Evolutionary conservation across 2,888 invertebrate species (phyloP).

Genomic region (Rotaria socialis): DNA sequence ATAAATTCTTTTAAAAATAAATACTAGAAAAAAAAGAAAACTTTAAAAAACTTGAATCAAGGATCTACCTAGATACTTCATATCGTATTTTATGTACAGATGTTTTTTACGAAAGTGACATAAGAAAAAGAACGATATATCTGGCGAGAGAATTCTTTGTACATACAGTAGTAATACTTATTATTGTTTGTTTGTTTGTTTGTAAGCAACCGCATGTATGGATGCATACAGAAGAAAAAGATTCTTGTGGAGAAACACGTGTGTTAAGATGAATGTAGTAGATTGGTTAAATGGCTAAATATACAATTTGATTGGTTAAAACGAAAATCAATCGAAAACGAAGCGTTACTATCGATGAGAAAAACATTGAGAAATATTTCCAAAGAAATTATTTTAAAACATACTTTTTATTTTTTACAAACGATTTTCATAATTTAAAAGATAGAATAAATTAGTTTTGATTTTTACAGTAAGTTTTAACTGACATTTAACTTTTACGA

Average conservation of each 20-base stretch:
- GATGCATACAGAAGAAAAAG: not conserved
- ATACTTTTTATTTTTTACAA: not conserved
- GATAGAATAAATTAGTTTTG: not conserved
- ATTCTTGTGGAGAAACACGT: not conserved
- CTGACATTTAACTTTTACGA: not conserved
- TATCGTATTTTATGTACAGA: too few species aligned
- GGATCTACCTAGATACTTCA: not conserved
- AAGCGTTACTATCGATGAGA: not conserved
- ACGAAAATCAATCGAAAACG: not conserved
- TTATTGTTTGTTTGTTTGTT: not conserved
- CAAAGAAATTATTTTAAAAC: not conserved
- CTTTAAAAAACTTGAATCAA: not conserved
- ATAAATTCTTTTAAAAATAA: too few species aligned
- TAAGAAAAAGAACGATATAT: not conserved
- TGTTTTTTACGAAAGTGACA: not conserved
- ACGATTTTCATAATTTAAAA: too few species aligned
- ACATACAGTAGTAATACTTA: not conserved
- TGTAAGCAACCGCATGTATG: not conserved
- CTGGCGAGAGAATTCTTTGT: not conserved
- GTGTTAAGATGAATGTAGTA: not conserved
- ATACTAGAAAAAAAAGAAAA: not conserved
- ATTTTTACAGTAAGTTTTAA: not conserved
- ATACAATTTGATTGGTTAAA: not conserved
- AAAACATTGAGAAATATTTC: not conserved
- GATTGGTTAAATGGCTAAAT: not conserved